phyloP scores from a whole-genome alignment of 2,797 vertebrate genomes.

The Oceanodroma leucorhoa region DNA sequence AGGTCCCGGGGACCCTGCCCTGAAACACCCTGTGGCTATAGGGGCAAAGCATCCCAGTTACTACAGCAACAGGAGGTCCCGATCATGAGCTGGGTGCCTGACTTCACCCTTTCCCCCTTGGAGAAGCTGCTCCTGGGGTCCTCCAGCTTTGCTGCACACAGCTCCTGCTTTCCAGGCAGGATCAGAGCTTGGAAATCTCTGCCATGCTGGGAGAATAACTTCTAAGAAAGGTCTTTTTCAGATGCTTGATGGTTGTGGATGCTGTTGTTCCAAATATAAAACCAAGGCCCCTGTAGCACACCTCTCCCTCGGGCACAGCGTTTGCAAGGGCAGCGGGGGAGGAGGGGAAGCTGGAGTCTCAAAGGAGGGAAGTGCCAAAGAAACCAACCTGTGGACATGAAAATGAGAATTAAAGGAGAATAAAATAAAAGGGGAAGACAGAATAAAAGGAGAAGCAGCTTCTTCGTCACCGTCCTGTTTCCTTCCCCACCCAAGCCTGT shows the following conservation, averaged over 20 bases:
- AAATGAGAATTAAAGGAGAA: not conserved
- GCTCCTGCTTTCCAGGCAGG: not conserved
- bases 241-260: fast-evolving
- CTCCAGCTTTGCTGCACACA: not conserved
- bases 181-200: not conserved
- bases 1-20: not conserved
- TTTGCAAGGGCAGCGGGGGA: not conserved
- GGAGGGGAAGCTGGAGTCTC: not conserved
- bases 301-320: not conserved
- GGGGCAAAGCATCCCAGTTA: not conserved
- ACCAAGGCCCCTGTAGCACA: not conserved
- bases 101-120: not conserved
- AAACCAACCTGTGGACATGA: not conserved
- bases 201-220: not conserved
- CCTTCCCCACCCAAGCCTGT: not conserved
- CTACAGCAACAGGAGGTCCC: not conserved
- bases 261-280: not conserved
- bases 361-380: not conserved
- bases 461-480: not conserved
- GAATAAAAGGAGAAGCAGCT: not conserved
- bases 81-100: not conserved
- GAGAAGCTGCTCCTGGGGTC: not conserved
- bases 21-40: too few species aligned
- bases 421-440: not conserved
- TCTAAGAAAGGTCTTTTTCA: not conserved